phyloP scores from a whole-genome alignment of 2,797 vertebrate genomes.

The Austrolebias charrua region DNA sequence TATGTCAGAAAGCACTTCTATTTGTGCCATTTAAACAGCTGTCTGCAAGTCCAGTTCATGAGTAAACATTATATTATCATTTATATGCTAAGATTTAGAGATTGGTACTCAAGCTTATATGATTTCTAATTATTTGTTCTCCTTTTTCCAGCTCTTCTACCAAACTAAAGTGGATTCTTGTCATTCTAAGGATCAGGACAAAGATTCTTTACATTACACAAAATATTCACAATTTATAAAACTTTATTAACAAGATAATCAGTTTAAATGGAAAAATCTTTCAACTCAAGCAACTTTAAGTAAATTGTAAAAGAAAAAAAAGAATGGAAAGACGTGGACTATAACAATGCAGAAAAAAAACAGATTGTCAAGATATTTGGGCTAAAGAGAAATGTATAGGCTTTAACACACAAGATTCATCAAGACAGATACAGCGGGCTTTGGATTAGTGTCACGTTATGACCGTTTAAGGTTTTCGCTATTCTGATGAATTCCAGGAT shows the following conservation, averaged over 20 bases:
- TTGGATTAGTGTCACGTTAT: slow-evolving; percentile 87
- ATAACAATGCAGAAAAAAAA: slow-evolving; percentile 8
- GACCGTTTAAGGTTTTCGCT: slow-evolving; percentile 86
- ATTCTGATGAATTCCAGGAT: slow-evolving; percentile 92
- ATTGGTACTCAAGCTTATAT: too few relatives aligned
- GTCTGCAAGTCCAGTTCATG: neutral
- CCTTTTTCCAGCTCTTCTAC: too few relatives aligned
- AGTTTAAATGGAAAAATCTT: neutral
- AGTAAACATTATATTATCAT: too few relatives aligned
- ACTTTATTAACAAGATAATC: neutral
- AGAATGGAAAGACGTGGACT: neutral
- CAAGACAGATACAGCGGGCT: slow-evolving; percentile 72
- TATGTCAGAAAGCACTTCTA: neutral
- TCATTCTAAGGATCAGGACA: slow-evolving; percentile 30
- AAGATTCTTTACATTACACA: slow-evolving; percentile 23
- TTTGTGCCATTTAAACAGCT: neutral
- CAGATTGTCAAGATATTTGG: slow-evolving; percentile 32
- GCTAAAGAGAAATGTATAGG: slow-evolving; percentile 31
- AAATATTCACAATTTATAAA: too few relatives aligned
- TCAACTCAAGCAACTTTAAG: neutral
- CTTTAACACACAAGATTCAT: slow-evolving; percentile 49
- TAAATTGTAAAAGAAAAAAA: neutral
- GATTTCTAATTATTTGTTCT: too few relatives aligned
- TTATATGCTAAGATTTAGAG: too few relatives aligned
- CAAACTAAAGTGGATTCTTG: neutral